Evolutionary conservation across 2,888 invertebrate genomes (phyloP), one percentile per base, ranked within the genome.

Genomic region (Epinotia demarniana): DNA sequence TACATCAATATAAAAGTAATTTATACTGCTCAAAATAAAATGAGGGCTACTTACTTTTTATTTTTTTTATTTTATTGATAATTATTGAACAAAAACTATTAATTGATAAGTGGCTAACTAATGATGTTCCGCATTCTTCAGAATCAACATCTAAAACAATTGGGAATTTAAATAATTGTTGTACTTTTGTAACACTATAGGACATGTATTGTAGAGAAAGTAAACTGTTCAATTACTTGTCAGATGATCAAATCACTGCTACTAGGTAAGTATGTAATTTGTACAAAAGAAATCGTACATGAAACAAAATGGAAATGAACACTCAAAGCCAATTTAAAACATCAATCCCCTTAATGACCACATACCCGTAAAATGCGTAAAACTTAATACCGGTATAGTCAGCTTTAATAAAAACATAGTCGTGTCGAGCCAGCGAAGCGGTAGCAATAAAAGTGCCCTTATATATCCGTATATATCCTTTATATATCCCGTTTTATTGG

Each of bases 391-490:
- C 67, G 13, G 61, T 67, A 75, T 57, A 75, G 75, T 71, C 60
- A 67, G 72, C 75, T 62, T 75, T 72, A 75, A 85, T 83, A 82
- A 81, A 83, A 83, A 85, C 78, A 82, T 82, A 81, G 82, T 80
- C 80, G 77, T 80, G 79, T 78, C 79, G 74, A 81, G 72, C 76
- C 80, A 80, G 64, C 76, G 78, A 77, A 55, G 78, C 81, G 80
- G 71, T 71, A 72, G 80, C 80, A 82, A 85, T 85, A 85, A 84
- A 83, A 82, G 79, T 78, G 81, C 80, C 80, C 83, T 82, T 82
- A 72, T 75, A 61, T 75, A 67, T 57, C 58, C 60, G 60, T 49
- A 49, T 49, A 49, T 49, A 49, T 49, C 13, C 60, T 69, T 64
- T 77, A 64, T 77, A 66, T 75, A 43, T 60, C 46, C 60, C 6